Conservation (phyloP, 2,797 vertebrate species). For the Enteromius treurensis region DNA sequence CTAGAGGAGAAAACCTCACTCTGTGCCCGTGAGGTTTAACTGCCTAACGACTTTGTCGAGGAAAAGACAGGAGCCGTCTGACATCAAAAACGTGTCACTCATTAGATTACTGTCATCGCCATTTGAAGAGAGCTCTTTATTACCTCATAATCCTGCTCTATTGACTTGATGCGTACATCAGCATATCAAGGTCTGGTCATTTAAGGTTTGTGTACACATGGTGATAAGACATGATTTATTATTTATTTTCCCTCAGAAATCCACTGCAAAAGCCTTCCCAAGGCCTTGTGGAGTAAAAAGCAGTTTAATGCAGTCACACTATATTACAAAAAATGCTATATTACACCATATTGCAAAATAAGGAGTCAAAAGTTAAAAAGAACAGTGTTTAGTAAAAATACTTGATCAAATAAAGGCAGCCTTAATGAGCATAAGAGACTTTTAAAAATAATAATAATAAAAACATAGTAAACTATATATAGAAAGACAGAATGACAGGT, state of each 20-base stretch:
- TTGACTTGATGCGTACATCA: conserved; percentile 23
- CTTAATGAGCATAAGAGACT: no score
- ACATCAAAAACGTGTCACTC: conserved; percentile 36
- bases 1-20: background rate
- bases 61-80: conserved; percentile 25
- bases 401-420: background rate
- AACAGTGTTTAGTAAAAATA: background rate
- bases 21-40: conserved; percentile 7
- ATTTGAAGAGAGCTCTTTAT: conserved; percentile 20
- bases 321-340: background rate
- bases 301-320: background rate
- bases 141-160: conserved; percentile 36
- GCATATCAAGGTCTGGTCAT: conserved; percentile 21
- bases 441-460: no score
- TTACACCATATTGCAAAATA: background rate
- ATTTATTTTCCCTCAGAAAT: conserved; percentile 6
- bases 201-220: conserved; percentile 12
- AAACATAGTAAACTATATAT: background rate
- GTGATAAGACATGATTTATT: conserved; percentile 9
- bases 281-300: background rate
- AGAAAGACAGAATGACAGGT: no score
- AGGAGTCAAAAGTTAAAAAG: background rate
- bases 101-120: conserved; percentile 32
- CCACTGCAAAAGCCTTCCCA: background rate
- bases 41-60: conserved; percentile 2